Evolutionary conservation across 2,888 invertebrate genomes (phyloP).

Genomic region (Pterostichus niger): DNA sequence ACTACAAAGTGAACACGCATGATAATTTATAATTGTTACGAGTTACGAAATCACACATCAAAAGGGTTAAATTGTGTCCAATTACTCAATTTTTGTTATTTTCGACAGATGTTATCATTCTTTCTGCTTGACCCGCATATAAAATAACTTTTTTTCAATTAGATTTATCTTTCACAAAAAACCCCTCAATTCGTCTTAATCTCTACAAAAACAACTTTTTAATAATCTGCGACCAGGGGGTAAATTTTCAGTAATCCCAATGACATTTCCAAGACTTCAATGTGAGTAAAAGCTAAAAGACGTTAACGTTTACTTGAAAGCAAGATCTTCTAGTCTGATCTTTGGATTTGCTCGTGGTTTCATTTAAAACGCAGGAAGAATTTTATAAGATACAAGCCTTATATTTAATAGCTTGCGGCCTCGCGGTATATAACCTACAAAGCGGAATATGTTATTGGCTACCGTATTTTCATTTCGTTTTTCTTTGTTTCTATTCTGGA

Average conservation of each 20-base stretch:
- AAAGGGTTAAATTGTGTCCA: too few species aligned
- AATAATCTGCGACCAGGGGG: background rate
- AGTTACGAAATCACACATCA: too few species aligned
- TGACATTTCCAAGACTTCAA: background rate
- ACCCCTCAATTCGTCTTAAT: too few species aligned
- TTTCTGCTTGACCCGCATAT: too few species aligned
- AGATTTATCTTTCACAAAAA: too few species aligned
- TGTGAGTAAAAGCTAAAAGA: background rate
- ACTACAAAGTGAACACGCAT: too few species aligned
- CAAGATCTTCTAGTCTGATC: background rate
- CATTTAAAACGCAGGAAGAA: conserved; percentile 7
- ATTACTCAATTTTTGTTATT: too few species aligned
- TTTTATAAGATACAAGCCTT: conserved; percentile 15
- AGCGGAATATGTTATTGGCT: conserved; percentile 11
- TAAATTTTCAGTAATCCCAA: background rate
- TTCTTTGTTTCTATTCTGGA: conserved; percentile 10
- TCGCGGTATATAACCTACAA: conserved; percentile 19
- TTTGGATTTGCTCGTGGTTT: background rate
- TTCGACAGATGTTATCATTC: too few species aligned
- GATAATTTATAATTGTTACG: too few species aligned
- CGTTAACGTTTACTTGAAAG: background rate
- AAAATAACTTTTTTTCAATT: too few species aligned
- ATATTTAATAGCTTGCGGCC: conserved; percentile 28
- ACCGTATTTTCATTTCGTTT: background rate
- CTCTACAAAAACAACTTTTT: background rate